Base-by-base conservation (phyloP, 2,888 invertebrate species). In the Drosophila eohydei region DNA sequence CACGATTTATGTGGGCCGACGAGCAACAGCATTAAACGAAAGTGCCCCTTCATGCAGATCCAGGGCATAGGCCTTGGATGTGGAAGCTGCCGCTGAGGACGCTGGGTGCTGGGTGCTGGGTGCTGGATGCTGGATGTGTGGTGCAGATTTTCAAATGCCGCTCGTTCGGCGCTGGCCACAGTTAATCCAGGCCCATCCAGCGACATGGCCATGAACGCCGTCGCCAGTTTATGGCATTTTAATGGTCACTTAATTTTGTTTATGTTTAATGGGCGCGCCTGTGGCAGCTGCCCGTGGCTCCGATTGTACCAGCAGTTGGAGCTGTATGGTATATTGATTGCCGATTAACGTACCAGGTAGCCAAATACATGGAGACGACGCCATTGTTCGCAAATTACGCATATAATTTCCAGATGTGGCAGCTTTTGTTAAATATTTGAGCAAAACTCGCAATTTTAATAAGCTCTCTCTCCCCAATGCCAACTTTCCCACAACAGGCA, bases 191-290 rank as follows among this genome's bases (percentile, higher is more conserved):
- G 76, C 61, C 58, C 70, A 83, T 83, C 81, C 83, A 83, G 70
- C 82, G 63, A 81, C 83, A 81, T 84, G 84, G 52, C 87, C 83
- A 87, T 88, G 83, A 75, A 89, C 83, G 90, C 87, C 91, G 90
- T 88, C 89, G 91, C 91, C 91, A 88, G 88, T 92, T 92, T 93
- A 92, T 92, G 92, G 93, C 92, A 92, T 92, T 92, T 92, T 93
- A 92, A 92, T 92, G 92, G 92, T 91, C 92, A 92, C 91, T 93
- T 92, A 92, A 92, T 92, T 92, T 93, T 92, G 93, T 93, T 92
- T 93, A 93, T 92, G 91, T 90, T 87, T 91, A 91, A 92, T 91
- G 90, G 88, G 88, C 88, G 90, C 90, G 90, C 83, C 83, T 76
- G 63, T 84, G 83, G 87, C 89, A 89, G 89, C 68, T 78, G 87